Evolutionary conservation across 2,888 invertebrate genomes (phyloP).

Genomic region (Campopleginae sp.): DNA sequence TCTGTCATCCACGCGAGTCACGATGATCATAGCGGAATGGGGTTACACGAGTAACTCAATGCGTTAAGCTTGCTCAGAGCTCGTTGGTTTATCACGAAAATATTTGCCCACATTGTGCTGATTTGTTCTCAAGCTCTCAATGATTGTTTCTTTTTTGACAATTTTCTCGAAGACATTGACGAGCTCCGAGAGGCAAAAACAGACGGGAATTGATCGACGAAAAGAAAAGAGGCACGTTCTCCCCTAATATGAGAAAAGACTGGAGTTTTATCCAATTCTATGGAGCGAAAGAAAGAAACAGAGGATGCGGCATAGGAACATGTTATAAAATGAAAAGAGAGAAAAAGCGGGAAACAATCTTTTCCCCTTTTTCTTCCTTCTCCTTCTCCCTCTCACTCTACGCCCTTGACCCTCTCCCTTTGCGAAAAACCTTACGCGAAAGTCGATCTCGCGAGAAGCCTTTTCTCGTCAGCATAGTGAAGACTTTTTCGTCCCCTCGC

Average conservation of each 20-base stretch:
- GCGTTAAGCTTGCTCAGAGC: not conserved
- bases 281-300: slow-evolving; percentile 3
- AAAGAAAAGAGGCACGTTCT: slow-evolving; percentile 14
- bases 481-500: slow-evolving; percentile 34
- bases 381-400: not conserved
- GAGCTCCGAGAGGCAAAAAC: not conserved
- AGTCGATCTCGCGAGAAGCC: slow-evolving; percentile 56
- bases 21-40: not conserved
- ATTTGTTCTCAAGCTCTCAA: not conserved
- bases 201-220: slow-evolving; percentile 12
- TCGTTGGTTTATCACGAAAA: not conserved
- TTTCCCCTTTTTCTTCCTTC: not conserved
- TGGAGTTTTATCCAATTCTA: slow-evolving; percentile 63
- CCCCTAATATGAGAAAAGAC: slow-evolving; percentile 59
- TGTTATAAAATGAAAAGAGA: slow-evolving; percentile 3
- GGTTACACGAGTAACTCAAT: not conserved
- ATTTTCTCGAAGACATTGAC: not conserved
- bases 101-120: not conserved
- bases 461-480: slow-evolving; percentile 54
- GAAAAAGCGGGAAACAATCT: slow-evolving; percentile 49
- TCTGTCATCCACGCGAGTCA: not conserved
- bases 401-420: slow-evolving; percentile 49
- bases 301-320: slow-evolving; percentile 8
- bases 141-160: not conserved
- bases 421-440: slow-evolving; percentile 49